phyloP scores from a whole-genome alignment of 1,140 invertebrate species.

The Vanessa atalanta region DNA sequence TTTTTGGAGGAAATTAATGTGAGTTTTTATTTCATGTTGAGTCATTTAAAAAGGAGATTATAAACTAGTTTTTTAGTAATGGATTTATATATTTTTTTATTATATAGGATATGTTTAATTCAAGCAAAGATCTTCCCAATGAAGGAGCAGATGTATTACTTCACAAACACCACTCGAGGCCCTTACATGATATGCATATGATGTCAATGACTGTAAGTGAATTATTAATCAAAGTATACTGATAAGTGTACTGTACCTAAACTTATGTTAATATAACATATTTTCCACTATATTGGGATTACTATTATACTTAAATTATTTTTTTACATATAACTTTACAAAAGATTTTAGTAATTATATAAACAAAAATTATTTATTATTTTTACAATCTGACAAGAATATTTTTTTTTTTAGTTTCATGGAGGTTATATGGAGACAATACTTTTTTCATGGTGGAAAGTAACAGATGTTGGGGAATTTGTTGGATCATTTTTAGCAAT shows the following conservation, averaged over 20 bases:
- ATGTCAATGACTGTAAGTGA: slow-evolving; percentile 48
- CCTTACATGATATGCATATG: slow-evolving; percentile 23
- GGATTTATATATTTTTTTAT: slow-evolving; percentile 15
- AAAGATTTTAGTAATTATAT: neutral
- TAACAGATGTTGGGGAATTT: slow-evolving; percentile 86
- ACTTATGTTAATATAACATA: too few species aligned
- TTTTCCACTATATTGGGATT: neutral
- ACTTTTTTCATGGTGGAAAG: slow-evolving; percentile 91
- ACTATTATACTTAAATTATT: neutral
- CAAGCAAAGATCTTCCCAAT: slow-evolving; percentile 37
- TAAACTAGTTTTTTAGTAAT: neutral
- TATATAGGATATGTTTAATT: slow-evolving; percentile 44
- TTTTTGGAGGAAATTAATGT: slow-evolving; percentile 38
- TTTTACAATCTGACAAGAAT: slow-evolving; percentile 15
- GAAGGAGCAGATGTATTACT: neutral
- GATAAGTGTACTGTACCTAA: too few species aligned
- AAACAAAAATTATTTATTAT: slow-evolving; percentile 4
- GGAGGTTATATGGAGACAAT: slow-evolving; percentile 88
- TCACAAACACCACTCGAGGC: slow-evolving; percentile 26
- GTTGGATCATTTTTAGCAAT: slow-evolving; percentile 93
- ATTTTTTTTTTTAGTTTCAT: slow-evolving; percentile 88
- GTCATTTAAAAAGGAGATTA: too few species aligned
- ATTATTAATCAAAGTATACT: neutral
- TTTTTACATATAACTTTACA: neutral
- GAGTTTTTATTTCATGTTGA: slow-evolving; percentile 8